These are phyloP conservation scores for Natator depressus DNA, from an alignment of 2,113 vertebrate genomes.

Conservation along the genomic window DNA sequence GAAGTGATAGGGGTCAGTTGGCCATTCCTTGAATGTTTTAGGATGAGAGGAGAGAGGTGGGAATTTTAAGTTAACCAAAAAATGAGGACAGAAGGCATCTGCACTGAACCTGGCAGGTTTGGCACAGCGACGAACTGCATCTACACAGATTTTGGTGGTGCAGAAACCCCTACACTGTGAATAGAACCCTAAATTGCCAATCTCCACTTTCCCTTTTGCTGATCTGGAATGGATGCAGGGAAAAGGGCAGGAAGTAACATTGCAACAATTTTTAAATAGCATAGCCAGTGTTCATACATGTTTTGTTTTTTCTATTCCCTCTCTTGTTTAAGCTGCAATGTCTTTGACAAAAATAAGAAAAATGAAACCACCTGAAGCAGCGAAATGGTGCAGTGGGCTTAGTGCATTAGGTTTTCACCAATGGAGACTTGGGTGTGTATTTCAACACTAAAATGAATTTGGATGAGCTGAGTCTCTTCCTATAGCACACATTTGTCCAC, in stretches of 20 bases:
- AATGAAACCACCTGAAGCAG: background rate
- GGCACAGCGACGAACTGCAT: too few species aligned
- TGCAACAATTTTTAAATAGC: background rate
- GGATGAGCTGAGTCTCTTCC: background rate
- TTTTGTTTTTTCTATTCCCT: background rate
- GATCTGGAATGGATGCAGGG: background rate
- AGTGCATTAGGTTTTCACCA: background rate
- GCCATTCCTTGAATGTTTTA: background rate
- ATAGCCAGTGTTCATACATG: background rate
- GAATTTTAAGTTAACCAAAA: background rate
- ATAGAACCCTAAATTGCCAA: background rate
- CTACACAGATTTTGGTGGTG: background rate
- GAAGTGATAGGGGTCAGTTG: background rate
- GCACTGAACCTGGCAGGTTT: background rate
- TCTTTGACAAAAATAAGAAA: background rate
- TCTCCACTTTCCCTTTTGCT: background rate
- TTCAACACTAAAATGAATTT: background rate
- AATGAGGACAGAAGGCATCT: background rate
- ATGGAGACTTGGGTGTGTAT: background rate
- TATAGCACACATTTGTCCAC: background rate
- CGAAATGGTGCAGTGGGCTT: background rate
- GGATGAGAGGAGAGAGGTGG: background rate
- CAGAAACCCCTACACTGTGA: background rate
- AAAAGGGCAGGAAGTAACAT: background rate
- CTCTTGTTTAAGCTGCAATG: background rate